Conservation (phyloP, 2,113 vertebrate genomes). For the Chaetorhynchus papuensis region DNA sequence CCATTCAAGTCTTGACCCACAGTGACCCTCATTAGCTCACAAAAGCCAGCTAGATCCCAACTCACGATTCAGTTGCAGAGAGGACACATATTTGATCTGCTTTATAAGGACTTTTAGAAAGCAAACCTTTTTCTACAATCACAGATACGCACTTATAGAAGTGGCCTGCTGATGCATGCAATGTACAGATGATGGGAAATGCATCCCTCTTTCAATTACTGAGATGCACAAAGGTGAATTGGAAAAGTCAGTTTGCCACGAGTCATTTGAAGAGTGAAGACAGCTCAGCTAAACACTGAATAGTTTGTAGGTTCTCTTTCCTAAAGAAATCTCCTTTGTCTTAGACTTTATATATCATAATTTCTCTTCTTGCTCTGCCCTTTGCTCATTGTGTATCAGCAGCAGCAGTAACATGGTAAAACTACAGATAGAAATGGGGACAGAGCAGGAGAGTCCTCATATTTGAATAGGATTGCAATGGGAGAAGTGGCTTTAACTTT, state of each 20-base stretch:
- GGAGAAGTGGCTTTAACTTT: neutral
- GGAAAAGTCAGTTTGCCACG: neutral
- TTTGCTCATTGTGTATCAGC: neutral
- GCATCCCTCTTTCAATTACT: neutral
- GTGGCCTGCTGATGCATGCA: neutral
- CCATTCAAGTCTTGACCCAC: neutral
- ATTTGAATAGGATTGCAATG: neutral
- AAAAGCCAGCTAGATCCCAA: neutral
- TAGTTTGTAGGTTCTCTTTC: neutral
- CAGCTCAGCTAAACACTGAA: neutral
- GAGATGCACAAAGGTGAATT: neutral
- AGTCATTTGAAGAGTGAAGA: neutral
- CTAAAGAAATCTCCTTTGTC: neutral
- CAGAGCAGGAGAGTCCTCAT: neutral
- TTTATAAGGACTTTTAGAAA: conserved; percentile 9
- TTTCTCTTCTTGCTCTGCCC: neutral
- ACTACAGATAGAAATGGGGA: neutral
- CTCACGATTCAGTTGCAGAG: neutral
- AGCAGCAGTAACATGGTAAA: fast-evolving
- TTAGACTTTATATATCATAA: neutral
- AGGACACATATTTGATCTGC: neutral
- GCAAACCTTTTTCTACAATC: neutral
- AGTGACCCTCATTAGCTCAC: neutral
- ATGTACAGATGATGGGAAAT: neutral
- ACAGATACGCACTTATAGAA: neutral